These are phyloP conservation scores for Spodoptera littoralis DNA, from an alignment of 2,888 invertebrate species.

Conservation along the genomic window DNA sequence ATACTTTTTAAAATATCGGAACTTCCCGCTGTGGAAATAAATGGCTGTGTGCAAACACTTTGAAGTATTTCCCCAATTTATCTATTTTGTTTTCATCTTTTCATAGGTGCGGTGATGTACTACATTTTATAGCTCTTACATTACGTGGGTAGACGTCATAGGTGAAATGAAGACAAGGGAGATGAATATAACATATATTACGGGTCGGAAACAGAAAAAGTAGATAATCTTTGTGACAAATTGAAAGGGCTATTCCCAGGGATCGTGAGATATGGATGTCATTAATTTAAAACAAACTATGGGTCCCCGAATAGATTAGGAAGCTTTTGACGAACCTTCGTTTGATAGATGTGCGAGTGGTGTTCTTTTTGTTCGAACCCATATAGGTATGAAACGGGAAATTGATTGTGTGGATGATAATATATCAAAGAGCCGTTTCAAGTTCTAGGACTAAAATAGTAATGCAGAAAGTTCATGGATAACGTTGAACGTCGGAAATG, in stretches of 20 bases:
- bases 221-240: slow-evolving; percentile 83
- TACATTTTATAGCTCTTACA: slow-evolving; percentile 46
- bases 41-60: slow-evolving; percentile 67
- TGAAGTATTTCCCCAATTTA: slow-evolving; percentile 64
- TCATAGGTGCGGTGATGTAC: slow-evolving; percentile 51
- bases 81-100: slow-evolving; percentile 59
- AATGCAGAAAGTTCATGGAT: too few species aligned
- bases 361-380: slow-evolving; percentile 1
- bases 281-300: slow-evolving; percentile 82
- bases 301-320: slow-evolving; percentile 72
- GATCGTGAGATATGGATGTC: slow-evolving; percentile 76
- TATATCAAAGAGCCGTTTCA: too few species aligned
- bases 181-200: slow-evolving; percentile 70
- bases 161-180: slow-evolving; percentile 58
- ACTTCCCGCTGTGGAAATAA: slow-evolving; percentile 62
- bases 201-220: slow-evolving; percentile 76
- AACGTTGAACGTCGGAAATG: too few species aligned
- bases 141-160: slow-evolving; percentile 45
- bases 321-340: slow-evolving; percentile 70
- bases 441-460: too few species aligned
- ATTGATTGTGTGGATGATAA: too few species aligned
- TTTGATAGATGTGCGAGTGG: slow-evolving; percentile 66
- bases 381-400: too few species aligned
- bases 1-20: slow-evolving; percentile 66
- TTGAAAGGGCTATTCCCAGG: slow-evolving; percentile 77